Base-by-base conservation (phyloP, 2,113 vertebrate species). In the Piprites chloris region DNA sequence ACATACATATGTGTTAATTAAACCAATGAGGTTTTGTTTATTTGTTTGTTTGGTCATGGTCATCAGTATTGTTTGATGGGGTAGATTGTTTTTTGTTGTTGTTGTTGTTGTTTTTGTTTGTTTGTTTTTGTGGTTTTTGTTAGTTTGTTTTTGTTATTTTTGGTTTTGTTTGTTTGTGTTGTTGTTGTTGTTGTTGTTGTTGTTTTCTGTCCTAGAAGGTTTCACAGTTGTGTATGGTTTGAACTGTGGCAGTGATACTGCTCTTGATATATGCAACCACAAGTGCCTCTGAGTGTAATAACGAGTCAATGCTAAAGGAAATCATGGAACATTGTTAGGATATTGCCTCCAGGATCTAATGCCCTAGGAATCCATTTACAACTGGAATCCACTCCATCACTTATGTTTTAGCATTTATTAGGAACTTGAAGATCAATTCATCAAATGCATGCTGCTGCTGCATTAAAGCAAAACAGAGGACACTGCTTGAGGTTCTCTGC, bases 401-500 rank as follows among this genome's bases (percentile, higher is more conserved):
- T 96, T 94, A 56, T 65, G 13, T 91, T 95, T 93, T 96, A 87
- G 37, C 0, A 0, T 85, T 84, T 96, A 92, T 56, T 85, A 84
- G 59, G 37, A 96, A 50, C 88, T 47, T 88, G 58, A 93, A 95
- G 18, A 93, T 66, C 47, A 62, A 77, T 95, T 88, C 87, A 88
- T 82, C 93, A 97, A 91, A 93, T 78, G 63, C n/a, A 82, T 67
- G 19, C 24, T 83, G 4, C 30, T 80, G 19, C 14, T 65, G 42
- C 50, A 58, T 52, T 41, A 44, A 58, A 37, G 15, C 33, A 33
- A 26, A 71, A 77, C 80, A 85, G 49, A 72, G 11, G 72, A 52
- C 62, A 27, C 41, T 94, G 35, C 75, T 95, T 0, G 6, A 79
- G 35, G 32, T 95, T 84, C 74, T 93, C 32, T 61, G 39, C 46